Conservation (phyloP, 2,113 vertebrate species). For the Thunnus maccoyii region DNA sequence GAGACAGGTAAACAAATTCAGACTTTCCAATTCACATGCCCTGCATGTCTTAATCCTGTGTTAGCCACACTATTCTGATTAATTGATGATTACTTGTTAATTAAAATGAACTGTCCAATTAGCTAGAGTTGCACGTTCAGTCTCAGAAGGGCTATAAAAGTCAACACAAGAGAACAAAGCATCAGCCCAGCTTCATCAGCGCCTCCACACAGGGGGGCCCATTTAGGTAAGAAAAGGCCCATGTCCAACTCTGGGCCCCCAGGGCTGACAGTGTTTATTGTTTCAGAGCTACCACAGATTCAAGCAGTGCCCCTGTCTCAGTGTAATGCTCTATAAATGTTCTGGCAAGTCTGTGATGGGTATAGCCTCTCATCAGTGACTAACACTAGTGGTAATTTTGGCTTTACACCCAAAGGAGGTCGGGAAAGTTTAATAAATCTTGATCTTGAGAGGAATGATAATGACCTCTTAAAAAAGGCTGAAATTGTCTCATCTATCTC, state of each 20-base stretch:
- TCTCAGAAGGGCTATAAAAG: constrained; percentile 59
- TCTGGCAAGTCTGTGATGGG: constrained; percentile 14
- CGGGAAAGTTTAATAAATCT: constrained; percentile 54
- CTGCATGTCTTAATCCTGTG: neutral
- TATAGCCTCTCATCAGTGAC: constrained; percentile 29
- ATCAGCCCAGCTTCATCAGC: constrained; percentile 37
- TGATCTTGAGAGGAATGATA: constrained; percentile 31
- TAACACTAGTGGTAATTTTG: constrained; percentile 40
- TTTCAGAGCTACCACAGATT: neutral
- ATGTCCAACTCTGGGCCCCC: constrained; percentile 1
- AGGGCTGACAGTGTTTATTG: constrained; percentile 46
- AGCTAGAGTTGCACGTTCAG: constrained; percentile 26
- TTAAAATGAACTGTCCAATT: constrained; percentile 59
- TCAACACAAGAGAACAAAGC: constrained; percentile 26
- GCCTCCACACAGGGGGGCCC: neutral
- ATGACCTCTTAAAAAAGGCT: constrained; percentile 55
- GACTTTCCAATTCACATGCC: neutral
- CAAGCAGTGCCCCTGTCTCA: constrained; percentile 15
- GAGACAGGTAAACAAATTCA: too few relatives aligned
- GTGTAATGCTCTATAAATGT: constrained; percentile 12
- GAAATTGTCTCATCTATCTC: constrained; percentile 50
- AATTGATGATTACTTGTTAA: constrained; percentile 48
- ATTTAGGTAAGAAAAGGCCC: constrained; percentile 20
- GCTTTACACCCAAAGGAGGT: constrained; percentile 28
- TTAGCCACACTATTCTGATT: constrained; percentile 37